Conservation (phyloP, 2,113 vertebrate species). For the Cariama cristata region DNA sequence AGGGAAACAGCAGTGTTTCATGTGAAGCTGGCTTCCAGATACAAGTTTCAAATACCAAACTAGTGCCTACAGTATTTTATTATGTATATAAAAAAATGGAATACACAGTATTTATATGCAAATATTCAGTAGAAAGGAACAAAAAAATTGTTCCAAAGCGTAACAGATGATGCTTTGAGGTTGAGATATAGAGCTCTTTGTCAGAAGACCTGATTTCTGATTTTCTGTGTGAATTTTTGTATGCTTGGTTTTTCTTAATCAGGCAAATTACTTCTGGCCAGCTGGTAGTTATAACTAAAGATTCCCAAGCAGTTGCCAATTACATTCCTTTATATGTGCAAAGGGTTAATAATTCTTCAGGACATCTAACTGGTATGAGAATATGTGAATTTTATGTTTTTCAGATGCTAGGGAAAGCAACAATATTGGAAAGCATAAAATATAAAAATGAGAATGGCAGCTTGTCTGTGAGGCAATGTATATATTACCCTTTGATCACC, state of each 20-base stretch:
- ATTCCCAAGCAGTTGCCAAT: background rate
- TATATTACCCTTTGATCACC: background rate
- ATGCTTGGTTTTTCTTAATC: background rate
- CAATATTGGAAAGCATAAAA: background rate
- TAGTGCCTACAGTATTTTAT: background rate
- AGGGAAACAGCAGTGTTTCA: background rate
- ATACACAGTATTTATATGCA: background rate
- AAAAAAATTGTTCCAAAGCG: background rate
- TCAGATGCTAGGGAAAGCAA: background rate
- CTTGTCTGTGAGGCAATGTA: background rate
- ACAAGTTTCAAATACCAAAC: background rate
- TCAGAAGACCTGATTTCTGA: background rate
- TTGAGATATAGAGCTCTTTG: background rate
- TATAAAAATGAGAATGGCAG: background rate
- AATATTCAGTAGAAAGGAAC: background rate
- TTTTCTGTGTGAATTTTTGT: background rate
- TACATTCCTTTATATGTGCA: background rate
- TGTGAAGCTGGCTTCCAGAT: background rate
- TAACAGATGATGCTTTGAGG: background rate
- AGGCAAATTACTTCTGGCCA: background rate
- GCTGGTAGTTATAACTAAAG: background rate
- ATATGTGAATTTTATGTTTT: background rate
- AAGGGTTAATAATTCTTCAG: background rate
- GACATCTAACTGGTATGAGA: background rate
- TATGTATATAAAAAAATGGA: background rate